Percentiles rank a stretch among this genome's conserved stretches.
phyloP scores from a whole-genome alignment of 2,113 vertebrate genomes.

The Saccopteryx bilineata region DNA sequence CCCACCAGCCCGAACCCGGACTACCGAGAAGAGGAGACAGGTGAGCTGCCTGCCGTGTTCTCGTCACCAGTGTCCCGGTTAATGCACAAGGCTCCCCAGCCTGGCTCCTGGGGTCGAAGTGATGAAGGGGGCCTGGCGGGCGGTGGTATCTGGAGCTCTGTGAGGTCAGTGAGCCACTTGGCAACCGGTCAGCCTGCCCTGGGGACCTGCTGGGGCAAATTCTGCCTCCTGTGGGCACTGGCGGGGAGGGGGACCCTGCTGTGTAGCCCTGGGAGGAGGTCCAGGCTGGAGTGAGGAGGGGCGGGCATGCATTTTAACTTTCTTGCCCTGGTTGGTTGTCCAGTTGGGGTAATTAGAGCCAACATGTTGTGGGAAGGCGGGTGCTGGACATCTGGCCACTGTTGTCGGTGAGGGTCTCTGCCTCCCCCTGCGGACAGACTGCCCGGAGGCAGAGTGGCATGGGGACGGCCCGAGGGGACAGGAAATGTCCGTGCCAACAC shows the following conservation, averaged over 20 bases:
- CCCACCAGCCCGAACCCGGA: constrained; percentile 93
- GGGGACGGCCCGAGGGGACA: constrained; percentile 75
- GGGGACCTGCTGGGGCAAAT: neutral
- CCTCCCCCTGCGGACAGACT: neutral
- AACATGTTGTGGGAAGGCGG: neutral
- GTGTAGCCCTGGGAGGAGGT: neutral
- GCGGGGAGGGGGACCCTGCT: neutral
- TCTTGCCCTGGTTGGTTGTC: neutral
- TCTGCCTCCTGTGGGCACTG: fast-evolving
- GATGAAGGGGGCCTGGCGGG: fast-evolving
- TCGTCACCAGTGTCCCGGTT: too few relatives aligned
- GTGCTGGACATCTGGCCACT: fast-evolving
- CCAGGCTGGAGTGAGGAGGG: neutral
- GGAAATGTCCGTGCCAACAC: constrained; percentile 81
- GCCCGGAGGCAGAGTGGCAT: neutral
- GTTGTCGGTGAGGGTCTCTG: neutral
- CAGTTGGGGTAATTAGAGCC: neutral
- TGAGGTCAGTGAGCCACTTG: neutral
- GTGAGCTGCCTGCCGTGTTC: constrained; percentile 84
- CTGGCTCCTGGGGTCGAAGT: neutral
- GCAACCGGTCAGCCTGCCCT: neutral
- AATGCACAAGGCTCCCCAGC: too few relatives aligned
- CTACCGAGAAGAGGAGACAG: constrained; percentile 95
- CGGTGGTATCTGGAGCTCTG: fast-evolving
- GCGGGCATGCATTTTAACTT: neutral